These are phyloP conservation scores for Scolopax rusticola DNA, from an alignment of 2,797 vertebrate genomes.

Conservation along the genomic window DNA sequence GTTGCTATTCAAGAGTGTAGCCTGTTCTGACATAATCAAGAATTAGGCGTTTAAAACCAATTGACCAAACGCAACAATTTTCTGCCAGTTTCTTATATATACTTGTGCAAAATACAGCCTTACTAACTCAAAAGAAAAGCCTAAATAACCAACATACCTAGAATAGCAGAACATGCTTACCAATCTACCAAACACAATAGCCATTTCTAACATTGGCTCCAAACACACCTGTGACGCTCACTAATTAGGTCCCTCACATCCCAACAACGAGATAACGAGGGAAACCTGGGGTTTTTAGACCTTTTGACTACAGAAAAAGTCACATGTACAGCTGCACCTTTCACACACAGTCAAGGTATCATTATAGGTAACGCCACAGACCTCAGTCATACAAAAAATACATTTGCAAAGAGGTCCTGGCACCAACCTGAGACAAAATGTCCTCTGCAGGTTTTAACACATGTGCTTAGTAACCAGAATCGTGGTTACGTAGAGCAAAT, in stretches of 20 bases:
- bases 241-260: background rate
- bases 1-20: background rate
- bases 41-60: background rate
- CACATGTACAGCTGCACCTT: fast-evolving
- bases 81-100: background rate
- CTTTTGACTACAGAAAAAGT: background rate
- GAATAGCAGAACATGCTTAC: background rate
- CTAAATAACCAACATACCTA: background rate
- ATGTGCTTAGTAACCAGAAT: background rate
- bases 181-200: background rate
- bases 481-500: background rate
- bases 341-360: background rate
- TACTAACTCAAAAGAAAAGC: background rate
- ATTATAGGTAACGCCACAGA: no score
- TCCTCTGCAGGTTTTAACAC: background rate
- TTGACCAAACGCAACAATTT: background rate
- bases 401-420: fast-evolving
- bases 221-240: background rate
- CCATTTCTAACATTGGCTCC: background rate
- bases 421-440: fast-evolving
- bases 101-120: background rate
- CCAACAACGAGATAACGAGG: background rate
- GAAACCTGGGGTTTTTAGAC: background rate
- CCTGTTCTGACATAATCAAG: background rate
- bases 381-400: background rate